Evolutionary conservation across 2,888 invertebrate genomes (phyloP).

Genomic region (Ptilodon capucinus): DNA sequence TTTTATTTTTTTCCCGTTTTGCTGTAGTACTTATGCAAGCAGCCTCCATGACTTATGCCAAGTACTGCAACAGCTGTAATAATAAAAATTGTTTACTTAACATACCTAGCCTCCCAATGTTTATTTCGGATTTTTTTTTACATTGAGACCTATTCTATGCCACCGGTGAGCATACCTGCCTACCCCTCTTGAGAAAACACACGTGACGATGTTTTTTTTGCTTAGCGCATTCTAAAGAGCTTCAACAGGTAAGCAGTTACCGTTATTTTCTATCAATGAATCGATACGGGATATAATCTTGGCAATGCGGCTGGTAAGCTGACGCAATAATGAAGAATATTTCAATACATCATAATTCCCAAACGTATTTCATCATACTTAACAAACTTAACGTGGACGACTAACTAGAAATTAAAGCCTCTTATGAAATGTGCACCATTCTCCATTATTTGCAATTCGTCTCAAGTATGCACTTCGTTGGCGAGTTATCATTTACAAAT

Average conservation of each 20-base stretch:
- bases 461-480: conserved; percentile 10
- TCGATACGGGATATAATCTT: not conserved
- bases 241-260: not conserved
- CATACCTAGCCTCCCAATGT: too few species aligned
- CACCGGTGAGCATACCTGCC: too few species aligned
- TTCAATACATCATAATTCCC: not conserved
- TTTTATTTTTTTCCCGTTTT: not conserved
- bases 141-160: too few species aligned
- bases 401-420: not conserved
- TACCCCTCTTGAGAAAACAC: too few species aligned
- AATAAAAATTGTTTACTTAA: too few species aligned
- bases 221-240: not conserved
- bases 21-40: not conserved
- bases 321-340: not conserved
- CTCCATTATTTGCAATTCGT: not conserved
- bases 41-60: not conserved
- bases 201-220: too few species aligned
- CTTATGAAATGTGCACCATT: not conserved
- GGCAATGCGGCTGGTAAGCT: not conserved
- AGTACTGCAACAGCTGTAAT: too few species aligned
- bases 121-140: too few species aligned
- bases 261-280: not conserved
- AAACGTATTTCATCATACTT: not conserved
- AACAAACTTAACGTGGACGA: not conserved
- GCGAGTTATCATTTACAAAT: conserved; percentile 22